Conservation (phyloP, 2,113 vertebrate genomes). For the Poecilia latipinna region DNA sequence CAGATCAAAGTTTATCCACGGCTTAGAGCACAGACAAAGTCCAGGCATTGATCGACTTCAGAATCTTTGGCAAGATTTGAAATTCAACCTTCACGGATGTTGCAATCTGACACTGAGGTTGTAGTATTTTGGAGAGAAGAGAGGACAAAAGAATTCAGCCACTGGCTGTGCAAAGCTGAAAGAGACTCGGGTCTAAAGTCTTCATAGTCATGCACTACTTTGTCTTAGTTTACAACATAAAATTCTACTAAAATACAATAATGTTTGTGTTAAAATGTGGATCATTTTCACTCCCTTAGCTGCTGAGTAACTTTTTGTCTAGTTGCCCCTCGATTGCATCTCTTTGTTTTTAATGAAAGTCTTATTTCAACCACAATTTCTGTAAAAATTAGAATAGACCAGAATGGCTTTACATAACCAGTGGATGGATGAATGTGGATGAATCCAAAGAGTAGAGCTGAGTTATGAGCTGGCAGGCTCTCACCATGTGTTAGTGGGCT, state of each 20-base stretch:
- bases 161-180: background rate
- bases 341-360: background rate
- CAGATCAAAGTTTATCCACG: too few species aligned
- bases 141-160: background rate
- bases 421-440: constrained; percentile 27
- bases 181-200: too few species aligned
- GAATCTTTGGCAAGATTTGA: too few species aligned
- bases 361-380: too few species aligned
- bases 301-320: background rate
- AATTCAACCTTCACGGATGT: background rate
- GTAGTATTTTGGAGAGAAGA: background rate
- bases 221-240: background rate
- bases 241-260: background rate
- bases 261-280: too few species aligned
- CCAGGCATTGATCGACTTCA: too few species aligned
- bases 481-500: constrained; percentile 43
- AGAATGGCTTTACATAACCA: background rate
- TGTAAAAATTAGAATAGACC: background rate
- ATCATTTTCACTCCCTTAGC: background rate
- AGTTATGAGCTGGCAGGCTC: constrained; percentile 49
- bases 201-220: background rate
- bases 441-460: constrained; percentile 42
- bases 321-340: background rate
- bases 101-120: background rate
- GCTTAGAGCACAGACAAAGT: too few species aligned